Evolutionary conservation across 2,113 vertebrate species (phyloP), one percentile per base, ranked within the genome.

Genomic region (Solea senegalensis): DNA sequence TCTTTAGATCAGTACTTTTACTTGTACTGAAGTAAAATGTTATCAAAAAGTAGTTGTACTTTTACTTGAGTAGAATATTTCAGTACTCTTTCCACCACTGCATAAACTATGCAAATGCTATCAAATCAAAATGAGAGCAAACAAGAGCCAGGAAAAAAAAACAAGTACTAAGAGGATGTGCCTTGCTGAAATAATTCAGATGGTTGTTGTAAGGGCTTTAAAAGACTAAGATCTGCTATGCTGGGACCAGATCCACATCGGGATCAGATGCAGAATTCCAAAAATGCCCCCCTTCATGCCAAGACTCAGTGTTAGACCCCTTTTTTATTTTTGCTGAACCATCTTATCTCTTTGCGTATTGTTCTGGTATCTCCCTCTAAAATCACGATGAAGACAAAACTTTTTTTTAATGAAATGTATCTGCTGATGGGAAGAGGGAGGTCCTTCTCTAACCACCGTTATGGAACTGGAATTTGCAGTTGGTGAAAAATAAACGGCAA

Each of bases 201-300:
- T 55, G 73, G 49, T 83, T 85, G 78, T 86, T 86, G 72, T 85
- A 80, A 44, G 54, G 72, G 81, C 80, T 83, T 83, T 78, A 69
- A 62, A 66, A 77, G 89, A 82, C 89, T 88, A 80, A 80, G 72
- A 90, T 88, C 71, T 87, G 82, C 87, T 80, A 83, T 88, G 86
- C 73, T 86, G 82, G 88, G 88, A 83, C 55, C 78, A 45, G 71
- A 83, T 92, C 85, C 86, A 90, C 65, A 63, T 64, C 28, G 57
- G 86, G 87, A 94, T 92, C 88, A 89, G 82, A 89, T 92, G 78
- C 81, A 92, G 90, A 92, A 93, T 94, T 93, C 85, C 85, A 92
- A 86, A 91, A 89, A 93, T 93, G 90, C 87, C 88, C 80, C 74
- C 78, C 69, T 56, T 63, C 80, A 71, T 68, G 91, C 92, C 91